Percentiles rank a stretch among this genome's conserved stretches.
Evolutionary conservation across 2,113 vertebrate species (phyloP).

Genomic region (Otocyon megalotis): DNA sequence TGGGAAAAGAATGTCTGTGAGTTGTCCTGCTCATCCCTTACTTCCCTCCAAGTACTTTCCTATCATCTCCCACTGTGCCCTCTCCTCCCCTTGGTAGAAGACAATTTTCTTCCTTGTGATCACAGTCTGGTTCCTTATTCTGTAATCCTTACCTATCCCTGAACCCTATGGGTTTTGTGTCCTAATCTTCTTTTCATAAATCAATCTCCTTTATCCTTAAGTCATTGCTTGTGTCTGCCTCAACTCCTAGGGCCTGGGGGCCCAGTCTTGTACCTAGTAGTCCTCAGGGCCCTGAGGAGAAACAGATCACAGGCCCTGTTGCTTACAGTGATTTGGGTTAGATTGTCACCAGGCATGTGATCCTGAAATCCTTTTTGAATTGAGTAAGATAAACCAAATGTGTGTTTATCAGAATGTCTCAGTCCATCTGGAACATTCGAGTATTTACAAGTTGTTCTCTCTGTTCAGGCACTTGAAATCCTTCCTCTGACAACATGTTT

Average conservation of each 20-base stretch:
- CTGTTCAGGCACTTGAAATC: constrained; percentile 55
- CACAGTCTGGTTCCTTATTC: background rate
- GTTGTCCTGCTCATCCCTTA: background rate
- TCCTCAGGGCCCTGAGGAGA: background rate
- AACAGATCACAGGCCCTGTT: background rate
- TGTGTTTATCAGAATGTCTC: constrained; percentile 68
- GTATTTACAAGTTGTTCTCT: constrained; percentile 73
- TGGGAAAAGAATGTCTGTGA: background rate
- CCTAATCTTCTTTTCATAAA: constrained; percentile 50
- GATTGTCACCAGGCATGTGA: constrained; percentile 59
- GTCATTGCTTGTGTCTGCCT: constrained; percentile 16
- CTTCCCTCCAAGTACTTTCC: background rate
- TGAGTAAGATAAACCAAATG: constrained; percentile 69
- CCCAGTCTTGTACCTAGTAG: background rate
- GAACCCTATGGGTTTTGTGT: constrained; percentile 33
- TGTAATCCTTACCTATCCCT: constrained; percentile 7
- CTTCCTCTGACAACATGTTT: constrained; percentile 66
- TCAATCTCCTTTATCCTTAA: background rate
- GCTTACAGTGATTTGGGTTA: constrained; percentile 34
- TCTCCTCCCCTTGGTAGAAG: background rate
- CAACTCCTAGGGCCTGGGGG: background rate
- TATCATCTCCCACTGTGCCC: background rate
- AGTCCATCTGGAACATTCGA: constrained; percentile 59
- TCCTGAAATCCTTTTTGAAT: constrained; percentile 66
- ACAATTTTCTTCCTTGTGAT: constrained; percentile 34